phyloP scores from a whole-genome alignment of 2,888 invertebrate species.

The Liposcelis brunnea region DNA sequence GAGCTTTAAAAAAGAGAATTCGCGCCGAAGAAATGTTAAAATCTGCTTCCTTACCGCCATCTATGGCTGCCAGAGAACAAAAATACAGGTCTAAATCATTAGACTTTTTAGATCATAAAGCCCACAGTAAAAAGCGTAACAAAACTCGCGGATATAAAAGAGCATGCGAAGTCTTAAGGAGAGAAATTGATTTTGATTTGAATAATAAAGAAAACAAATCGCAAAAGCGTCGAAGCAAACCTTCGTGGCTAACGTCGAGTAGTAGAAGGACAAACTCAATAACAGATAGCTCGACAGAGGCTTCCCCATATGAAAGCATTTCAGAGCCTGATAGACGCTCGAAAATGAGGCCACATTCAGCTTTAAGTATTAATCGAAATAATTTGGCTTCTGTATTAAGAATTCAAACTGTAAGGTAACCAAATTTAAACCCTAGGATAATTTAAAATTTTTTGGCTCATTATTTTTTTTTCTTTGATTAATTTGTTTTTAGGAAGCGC shows the following conservation, averaged over 20 bases:
- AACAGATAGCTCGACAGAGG: slow-evolving; percentile 16
- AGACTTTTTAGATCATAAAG: background rate
- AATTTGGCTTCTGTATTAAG: slow-evolving; percentile 51
- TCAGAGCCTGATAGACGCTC: slow-evolving; percentile 17
- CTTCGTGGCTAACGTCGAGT: slow-evolving; percentile 28
- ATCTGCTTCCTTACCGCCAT: slow-evolving; percentile 44
- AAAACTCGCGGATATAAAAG: too few relatives aligned
- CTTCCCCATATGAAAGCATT: slow-evolving; percentile 7
- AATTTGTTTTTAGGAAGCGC: slow-evolving; percentile 30
- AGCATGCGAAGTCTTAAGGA: too few relatives aligned
- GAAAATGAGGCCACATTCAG: slow-evolving; percentile 23
- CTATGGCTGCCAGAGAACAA: slow-evolving; percentile 44
- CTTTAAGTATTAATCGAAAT: slow-evolving; percentile 21
- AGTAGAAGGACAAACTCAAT: slow-evolving; percentile 16
- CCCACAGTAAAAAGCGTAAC: too few relatives aligned
- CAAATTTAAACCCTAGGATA: slow-evolving; percentile 25
- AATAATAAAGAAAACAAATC: background rate
- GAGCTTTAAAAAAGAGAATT: slow-evolving; percentile 45
- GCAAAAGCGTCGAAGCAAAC: slow-evolving; percentile 20
- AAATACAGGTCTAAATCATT: slow-evolving; percentile 8
- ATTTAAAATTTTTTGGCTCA: background rate
- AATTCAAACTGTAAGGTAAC: slow-evolving; percentile 38
- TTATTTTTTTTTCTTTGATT: background rate
- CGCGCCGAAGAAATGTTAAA: slow-evolving; percentile 51
- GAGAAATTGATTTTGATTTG: background rate